These are phyloP conservation scores for Tringa solitaria DNA, from an alignment of 2,113 vertebrate species.

Conservation along the genomic window DNA sequence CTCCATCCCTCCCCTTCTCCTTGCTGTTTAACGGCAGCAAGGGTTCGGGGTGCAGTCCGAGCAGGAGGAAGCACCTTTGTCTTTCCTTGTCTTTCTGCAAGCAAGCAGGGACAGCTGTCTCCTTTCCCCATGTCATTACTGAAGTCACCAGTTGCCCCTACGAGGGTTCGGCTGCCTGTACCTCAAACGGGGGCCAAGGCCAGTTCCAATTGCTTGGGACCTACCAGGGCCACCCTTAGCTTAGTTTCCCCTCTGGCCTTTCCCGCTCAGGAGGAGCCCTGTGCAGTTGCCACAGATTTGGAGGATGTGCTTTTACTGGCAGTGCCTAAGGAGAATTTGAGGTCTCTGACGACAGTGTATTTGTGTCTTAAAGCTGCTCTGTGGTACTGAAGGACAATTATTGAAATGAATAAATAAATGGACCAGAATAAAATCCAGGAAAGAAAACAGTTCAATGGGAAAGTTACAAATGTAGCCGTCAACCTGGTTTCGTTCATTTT, in stretches of 20 bases:
- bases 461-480: neutral
- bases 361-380: neutral
- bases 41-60: neutral
- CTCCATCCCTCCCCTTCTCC: neutral
- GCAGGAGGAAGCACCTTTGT: neutral
- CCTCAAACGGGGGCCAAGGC: neutral
- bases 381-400: neutral
- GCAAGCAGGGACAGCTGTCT: neutral
- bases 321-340: neutral
- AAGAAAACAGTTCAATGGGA: neutral
- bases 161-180: accelerated
- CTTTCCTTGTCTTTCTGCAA: neutral
- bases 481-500: neutral
- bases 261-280: neutral
- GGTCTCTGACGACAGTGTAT: neutral
- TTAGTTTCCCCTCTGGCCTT: neutral
- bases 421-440: neutral
- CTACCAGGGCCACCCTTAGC: neutral
- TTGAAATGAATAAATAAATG: neutral
- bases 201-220: neutral
- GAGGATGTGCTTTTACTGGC: neutral
- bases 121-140: neutral
- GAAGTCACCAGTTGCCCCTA: neutral
- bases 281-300: neutral
- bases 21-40: neutral